Base-by-base conservation (phyloP, 2,797 vertebrate genomes). In the Antrozous pallidus region DNA sequence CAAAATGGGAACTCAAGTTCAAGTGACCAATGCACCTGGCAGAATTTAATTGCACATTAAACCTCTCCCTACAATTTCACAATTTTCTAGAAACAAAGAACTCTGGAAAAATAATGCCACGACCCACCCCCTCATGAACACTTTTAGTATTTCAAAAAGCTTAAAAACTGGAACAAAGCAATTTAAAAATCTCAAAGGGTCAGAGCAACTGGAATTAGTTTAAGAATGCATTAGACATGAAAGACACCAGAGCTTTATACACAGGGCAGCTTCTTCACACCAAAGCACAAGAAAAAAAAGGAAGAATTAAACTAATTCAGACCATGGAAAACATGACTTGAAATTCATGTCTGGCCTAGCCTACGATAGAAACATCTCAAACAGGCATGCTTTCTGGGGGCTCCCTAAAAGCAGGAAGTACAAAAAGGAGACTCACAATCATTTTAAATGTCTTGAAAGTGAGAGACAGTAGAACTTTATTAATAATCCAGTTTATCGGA, bases 231-330 rank as follows among this genome's bases (percentile, higher is more conserved):
- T 42, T 82, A 96, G 0, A 40, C 85, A 96, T n/a, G 92, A 95
- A 78, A 3, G 26, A 88, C 75, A 77, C 77, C 89, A 83, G 65
- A 6, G 58, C 79, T 83, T 81, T 89, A 88, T 36, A 67, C 96
- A 86, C 92, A 97, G 84, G 89, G 63, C 93, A 87, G 91, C 91
- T 97, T 96, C 91, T 95, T 97, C 95, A 97, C 96, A 97, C 94
- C 93, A 95, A 92, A 95, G 91, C 36, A 61, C 74, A 85, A 90
- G 70, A 93, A 95, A 91, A 92, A 75, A 94, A 92, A 95, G 87
- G 88, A 86, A 94, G 71, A 96, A 42, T 88, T 94, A 91, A 96
- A 96, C 93, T 88, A 95, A 92, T 40, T 85, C 0, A 70, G 90
- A 86, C 93, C 81, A 80, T 86, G 95, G 90, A 56, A 71, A 97